These are phyloP conservation scores for Chrysoperla carnea DNA, from an alignment of 1,140 invertebrate genomes.

Conservation along the genomic window DNA sequence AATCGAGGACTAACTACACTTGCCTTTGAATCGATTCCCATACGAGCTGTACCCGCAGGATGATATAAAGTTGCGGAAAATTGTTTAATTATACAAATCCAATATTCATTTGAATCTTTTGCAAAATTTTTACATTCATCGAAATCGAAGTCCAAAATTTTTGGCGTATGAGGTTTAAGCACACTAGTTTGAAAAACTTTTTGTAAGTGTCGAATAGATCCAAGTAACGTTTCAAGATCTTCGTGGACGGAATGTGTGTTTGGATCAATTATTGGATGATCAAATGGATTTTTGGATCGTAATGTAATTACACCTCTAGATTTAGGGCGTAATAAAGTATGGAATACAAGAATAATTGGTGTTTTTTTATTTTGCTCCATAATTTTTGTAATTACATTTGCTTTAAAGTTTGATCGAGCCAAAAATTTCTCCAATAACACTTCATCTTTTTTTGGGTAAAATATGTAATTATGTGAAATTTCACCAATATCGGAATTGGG, in stretches of 20 bases:
- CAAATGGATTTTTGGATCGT: slow-evolving; percentile 42
- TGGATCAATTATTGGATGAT: slow-evolving; percentile 58
- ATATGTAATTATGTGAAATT: not conserved
- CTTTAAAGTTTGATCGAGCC: not conserved
- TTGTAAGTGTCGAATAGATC: slow-evolving; percentile 36
- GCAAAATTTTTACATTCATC: slow-evolving; percentile 32
- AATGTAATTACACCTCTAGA: slow-evolving; percentile 51
- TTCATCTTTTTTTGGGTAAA: not conserved
- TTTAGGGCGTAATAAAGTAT: slow-evolving; percentile 46
- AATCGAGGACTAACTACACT: slow-evolving; percentile 27
- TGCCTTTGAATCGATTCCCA: slow-evolving; percentile 30
- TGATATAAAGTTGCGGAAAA: slow-evolving; percentile 31
- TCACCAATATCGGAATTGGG: slow-evolving; percentile 2
- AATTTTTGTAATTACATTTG: not conserved
- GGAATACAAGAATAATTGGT: slow-evolving; percentile 30
- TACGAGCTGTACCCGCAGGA: slow-evolving; percentile 35
- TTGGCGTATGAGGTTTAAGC: slow-evolving; percentile 34
- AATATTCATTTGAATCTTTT: slow-evolving; percentile 27
- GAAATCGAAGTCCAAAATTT: slow-evolving; percentile 34
- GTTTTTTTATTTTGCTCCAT: not conserved
- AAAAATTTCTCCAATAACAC: not conserved
- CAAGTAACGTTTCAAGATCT: slow-evolving; percentile 43
- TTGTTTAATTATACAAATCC: slow-evolving; percentile 28
- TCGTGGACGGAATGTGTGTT: slow-evolving; percentile 50
- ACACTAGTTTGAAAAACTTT: slow-evolving; percentile 34